A percentile compares a stretch with the other conserved stretches of the same genome.
Conservation (phyloP, 2,113 vertebrate species). For the Grus americana region DNA sequence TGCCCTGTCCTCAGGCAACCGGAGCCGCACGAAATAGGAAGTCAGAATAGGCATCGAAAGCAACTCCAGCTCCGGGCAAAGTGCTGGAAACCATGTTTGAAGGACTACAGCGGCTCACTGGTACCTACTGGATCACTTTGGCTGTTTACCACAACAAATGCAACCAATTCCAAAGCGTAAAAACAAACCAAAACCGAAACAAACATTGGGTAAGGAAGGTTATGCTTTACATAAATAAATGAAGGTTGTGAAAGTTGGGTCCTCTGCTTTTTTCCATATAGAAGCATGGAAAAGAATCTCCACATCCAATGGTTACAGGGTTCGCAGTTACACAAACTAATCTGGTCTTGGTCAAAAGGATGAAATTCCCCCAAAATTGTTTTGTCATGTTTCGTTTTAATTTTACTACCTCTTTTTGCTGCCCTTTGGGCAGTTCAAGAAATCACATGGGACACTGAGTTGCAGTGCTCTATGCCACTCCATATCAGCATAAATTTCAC, state of each 20-base stretch:
- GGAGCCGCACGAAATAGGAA: background rate
- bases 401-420: background rate
- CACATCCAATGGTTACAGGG: background rate
- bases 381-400: background rate
- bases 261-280: background rate
- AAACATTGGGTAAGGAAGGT: background rate
- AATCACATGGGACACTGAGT: background rate
- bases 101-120: background rate
- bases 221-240: background rate
- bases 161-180: background rate
- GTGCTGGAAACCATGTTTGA: background rate
- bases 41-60: background rate
- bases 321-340: background rate
- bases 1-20: background rate
- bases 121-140: background rate
- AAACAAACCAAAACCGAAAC: background rate
- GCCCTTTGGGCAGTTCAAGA: background rate
- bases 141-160: background rate
- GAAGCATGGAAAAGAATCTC: background rate
- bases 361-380: background rate
- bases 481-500: background rate
- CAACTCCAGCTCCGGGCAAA: background rate
- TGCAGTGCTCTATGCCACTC: background rate
- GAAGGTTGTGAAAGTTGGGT: rapidly evolving
- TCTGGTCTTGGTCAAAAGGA: background rate